These are phyloP conservation scores for Chionoecetes opilio DNA, from an alignment of 1,140 invertebrate genomes.

Conservation along the genomic window DNA sequence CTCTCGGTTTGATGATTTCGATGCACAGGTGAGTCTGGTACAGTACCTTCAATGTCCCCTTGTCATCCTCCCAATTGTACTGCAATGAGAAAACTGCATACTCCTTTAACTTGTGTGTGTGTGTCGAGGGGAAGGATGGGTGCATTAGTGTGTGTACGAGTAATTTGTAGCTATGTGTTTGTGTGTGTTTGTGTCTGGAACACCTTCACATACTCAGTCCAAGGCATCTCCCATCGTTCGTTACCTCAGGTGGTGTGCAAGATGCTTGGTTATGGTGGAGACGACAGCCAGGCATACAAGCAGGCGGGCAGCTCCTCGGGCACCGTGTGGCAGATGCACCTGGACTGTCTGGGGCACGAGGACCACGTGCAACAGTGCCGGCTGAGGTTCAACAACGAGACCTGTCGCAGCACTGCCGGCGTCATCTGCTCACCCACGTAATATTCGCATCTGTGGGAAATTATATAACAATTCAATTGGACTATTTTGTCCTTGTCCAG, in stretches of 20 bases:
- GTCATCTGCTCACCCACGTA: conserved; percentile 45
- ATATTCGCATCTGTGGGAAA: not conserved
- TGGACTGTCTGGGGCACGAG: conserved; percentile 60
- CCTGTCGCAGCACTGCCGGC: conserved; percentile 32
- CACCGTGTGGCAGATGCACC: conserved; percentile 33
- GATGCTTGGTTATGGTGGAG: conserved; percentile 55
- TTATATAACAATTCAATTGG: not conserved
- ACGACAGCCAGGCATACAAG: not conserved
- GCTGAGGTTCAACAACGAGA: not conserved
- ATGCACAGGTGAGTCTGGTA: conserved; percentile 43
- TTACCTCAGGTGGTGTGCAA: conserved; percentile 51
- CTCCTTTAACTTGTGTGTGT: too few relatives aligned
- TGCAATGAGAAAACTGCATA: not conserved
- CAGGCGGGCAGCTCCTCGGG: not conserved
- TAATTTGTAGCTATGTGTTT: too few relatives aligned
- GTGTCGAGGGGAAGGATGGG: too few relatives aligned
- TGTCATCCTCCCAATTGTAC: not conserved
- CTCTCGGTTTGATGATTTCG: conserved; percentile 46
- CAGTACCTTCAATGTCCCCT: not conserved
- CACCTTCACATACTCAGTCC: too few relatives aligned
- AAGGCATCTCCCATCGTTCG: too few relatives aligned
- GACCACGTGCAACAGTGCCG: conserved; percentile 12
- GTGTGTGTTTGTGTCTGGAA: too few relatives aligned
- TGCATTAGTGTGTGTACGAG: too few relatives aligned
- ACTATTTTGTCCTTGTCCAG: too few relatives aligned